Conservation (phyloP, 2,113 vertebrate species). For the Nerophis ophidion region DNA sequence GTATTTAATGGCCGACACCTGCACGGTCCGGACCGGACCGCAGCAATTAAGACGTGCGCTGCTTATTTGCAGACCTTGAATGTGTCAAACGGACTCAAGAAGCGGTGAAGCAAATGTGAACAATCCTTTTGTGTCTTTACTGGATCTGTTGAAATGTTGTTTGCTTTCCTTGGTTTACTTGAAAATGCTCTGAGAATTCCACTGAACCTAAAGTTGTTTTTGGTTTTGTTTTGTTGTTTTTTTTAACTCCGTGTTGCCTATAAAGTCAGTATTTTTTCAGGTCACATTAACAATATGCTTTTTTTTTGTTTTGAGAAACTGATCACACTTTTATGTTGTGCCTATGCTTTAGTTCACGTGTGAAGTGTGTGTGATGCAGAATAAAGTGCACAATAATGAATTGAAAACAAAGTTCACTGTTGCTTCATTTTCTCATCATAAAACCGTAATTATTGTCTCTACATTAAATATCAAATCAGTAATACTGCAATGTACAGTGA, state of each 20-base stretch:
- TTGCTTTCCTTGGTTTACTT: slow-evolving; percentile 49
- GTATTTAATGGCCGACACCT: slow-evolving; percentile 23
- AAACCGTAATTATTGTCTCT: too few species aligned
- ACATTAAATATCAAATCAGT: too few species aligned
- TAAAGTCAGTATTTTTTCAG: slow-evolving; percentile 16
- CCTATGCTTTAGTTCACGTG: neutral
- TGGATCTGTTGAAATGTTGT: slow-evolving; percentile 32
- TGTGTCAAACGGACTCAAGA: neutral
- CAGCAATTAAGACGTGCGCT: slow-evolving; percentile 39
- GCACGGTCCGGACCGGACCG: slow-evolving; percentile 15
- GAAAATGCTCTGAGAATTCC: slow-evolving; percentile 52
- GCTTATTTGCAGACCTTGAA: slow-evolving; percentile 5
- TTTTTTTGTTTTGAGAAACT: neutral
- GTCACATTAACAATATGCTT: slow-evolving; percentile 7
- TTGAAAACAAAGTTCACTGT: too few species aligned
- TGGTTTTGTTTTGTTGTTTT: slow-evolving; percentile 28
- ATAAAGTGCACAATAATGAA: too few species aligned
- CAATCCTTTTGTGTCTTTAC: slow-evolving; percentile 15
- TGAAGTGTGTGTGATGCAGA: neutral
- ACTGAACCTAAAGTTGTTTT: slow-evolving; percentile 48
- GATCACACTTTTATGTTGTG: slow-evolving; percentile 10
- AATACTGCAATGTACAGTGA: too few species aligned
- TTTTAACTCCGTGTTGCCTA: slow-evolving; percentile 33
- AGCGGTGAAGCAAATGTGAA: slow-evolving; percentile 43
- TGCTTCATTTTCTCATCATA: too few species aligned